These are phyloP conservation scores for Sebastes vulpes DNA, from an alignment of 2,797 vertebrate genomes.

Conservation along the genomic window DNA sequence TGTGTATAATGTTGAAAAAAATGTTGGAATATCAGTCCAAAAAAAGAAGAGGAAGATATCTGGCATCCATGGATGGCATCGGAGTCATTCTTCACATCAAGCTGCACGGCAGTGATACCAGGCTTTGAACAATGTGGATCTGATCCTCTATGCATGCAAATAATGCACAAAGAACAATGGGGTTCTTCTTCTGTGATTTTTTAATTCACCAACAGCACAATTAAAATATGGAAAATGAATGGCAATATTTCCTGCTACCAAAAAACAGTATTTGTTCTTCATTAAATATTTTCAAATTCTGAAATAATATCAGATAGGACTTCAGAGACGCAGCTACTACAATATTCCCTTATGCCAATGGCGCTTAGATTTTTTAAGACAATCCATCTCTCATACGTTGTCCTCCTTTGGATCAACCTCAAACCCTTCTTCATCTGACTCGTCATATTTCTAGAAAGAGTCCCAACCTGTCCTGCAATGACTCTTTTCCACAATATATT, in stretches of 20 bases:
- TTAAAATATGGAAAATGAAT: not conserved
- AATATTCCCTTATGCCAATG: not conserved
- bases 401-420: not conserved
- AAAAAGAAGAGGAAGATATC: not conserved
- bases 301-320: not conserved
- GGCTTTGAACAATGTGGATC: not conserved
- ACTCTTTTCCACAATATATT: not conserved
- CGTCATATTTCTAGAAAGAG: conserved; percentile 1
- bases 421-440: not conserved
- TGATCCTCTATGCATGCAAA: not conserved
- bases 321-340: not conserved
- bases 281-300: not conserved
- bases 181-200: not conserved
- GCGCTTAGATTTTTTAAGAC: not conserved
- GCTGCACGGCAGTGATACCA: not conserved
- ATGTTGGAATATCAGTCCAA: not conserved
- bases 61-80: not conserved
- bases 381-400: not conserved
- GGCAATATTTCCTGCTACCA: not conserved
- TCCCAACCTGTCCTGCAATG: not conserved
- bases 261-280: not conserved
- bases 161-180: not conserved
- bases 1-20: not conserved
- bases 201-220: not conserved
- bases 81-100: not conserved